phyloP scores from a whole-genome alignment of 2,888 invertebrate genomes.

The Hymenopus coronatus region DNA sequence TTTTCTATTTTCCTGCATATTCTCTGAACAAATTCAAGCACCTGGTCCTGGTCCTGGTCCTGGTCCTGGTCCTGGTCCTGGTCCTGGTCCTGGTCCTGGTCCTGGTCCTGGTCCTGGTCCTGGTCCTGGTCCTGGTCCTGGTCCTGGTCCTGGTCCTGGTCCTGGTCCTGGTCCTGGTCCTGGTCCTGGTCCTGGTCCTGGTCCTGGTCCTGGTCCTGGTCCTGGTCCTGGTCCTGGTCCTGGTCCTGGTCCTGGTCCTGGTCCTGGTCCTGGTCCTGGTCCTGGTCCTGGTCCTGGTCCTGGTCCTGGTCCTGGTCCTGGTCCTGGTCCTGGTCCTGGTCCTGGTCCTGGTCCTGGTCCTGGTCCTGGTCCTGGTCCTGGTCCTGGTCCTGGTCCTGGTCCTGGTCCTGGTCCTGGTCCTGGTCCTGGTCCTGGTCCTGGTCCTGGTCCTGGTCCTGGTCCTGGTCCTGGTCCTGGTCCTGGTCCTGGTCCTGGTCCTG shows the following conservation, averaged over 20 bases:
- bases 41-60: too few relatives aligned
- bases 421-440: constrained; percentile 7
- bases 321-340: neutral
- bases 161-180: too few relatives aligned
- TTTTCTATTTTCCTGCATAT: too few relatives aligned
- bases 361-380: constrained; percentile 4
- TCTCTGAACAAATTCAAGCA: too few relatives aligned
- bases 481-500: neutral
- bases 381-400: constrained; percentile 7
- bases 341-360: constrained; percentile 10
- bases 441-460: constrained; percentile 5
- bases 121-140: too few relatives aligned
- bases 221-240: constrained; percentile 10
- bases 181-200: too few relatives aligned
- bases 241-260: constrained; percentile 1
- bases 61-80: too few relatives aligned
- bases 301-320: constrained; percentile 7
- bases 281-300: neutral
- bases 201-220: too few relatives aligned
- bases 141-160: too few relatives aligned
- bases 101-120: too few relatives aligned
- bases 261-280: constrained; percentile 6
- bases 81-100: too few relatives aligned
- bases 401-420: constrained; percentile 10
- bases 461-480: constrained; percentile 8